Evolutionary conservation across 2,888 invertebrate species (phyloP).

Genomic region (Epinotia demarniana): DNA sequence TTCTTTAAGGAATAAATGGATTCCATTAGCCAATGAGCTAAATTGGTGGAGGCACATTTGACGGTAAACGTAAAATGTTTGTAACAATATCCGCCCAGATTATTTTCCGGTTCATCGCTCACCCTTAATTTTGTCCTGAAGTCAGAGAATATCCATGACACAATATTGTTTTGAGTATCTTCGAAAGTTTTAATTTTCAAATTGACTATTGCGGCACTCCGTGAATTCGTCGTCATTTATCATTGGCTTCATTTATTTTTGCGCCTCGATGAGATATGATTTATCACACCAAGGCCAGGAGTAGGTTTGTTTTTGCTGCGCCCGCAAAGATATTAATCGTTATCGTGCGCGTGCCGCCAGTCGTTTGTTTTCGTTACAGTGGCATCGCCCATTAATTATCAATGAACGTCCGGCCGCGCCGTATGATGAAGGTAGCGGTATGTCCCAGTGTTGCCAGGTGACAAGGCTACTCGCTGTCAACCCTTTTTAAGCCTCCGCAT

Average conservation of each 20-base stretch:
- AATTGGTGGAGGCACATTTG: constrained; percentile 41
- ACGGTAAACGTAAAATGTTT: constrained; percentile 39
- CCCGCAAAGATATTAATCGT: constrained; percentile 83
- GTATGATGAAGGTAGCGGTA: constrained; percentile 80
- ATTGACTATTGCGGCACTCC: constrained; percentile 68
- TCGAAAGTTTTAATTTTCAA: constrained; percentile 67
- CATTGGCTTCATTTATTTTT: constrained; percentile 84
- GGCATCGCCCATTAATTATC: constrained; percentile 83
- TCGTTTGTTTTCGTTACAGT: constrained; percentile 84
- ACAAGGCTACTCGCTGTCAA: constrained; percentile 80
- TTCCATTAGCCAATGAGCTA: constrained; percentile 42
- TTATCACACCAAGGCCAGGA: constrained; percentile 78
- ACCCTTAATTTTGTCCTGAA: constrained; percentile 38
- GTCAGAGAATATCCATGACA: constrained; percentile 34
- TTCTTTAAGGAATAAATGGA: constrained; percentile 44
- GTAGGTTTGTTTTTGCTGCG: constrained; percentile 82
- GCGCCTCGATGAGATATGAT: constrained; percentile 82
- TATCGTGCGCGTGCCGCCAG: constrained; percentile 79
- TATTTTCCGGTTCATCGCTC: constrained; percentile 45
- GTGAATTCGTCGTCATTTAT: constrained; percentile 79
- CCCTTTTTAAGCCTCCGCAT: constrained; percentile 83
- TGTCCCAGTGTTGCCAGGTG: constrained; percentile 80
- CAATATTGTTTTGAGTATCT: constrained; percentile 39
- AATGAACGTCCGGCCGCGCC: constrained; percentile 79
- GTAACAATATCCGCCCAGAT: constrained; percentile 42